Evolutionary conservation across 2,888 invertebrate genomes (phyloP), one percentile per base, ranked within the genome.

Genomic region (Parnassius glacialis): DNA sequence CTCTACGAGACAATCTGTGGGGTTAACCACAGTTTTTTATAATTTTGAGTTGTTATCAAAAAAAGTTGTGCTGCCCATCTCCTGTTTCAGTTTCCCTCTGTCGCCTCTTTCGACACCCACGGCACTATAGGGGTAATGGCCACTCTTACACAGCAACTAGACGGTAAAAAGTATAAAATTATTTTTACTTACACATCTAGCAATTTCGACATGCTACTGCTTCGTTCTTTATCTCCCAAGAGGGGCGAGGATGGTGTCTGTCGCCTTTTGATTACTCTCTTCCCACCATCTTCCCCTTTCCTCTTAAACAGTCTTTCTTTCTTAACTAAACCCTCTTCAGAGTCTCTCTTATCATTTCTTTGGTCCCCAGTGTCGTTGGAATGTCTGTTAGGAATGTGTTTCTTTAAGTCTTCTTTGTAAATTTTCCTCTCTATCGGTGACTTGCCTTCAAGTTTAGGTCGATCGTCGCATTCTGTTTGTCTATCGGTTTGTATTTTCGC

Each of bases 121-220:
- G 20, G 20, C 0, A 20, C 5, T 3, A 34, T 34, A 1, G 3
- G 5, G 5, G 5, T 34, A 34, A 34, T 34, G 34, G 34, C 3
- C 3, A 7, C 0, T 34, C 7, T 34, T 34, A 34, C 34, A 34
- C 34, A 3, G 34, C 7, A 3, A 34, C 7, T 3, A 34, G 0
- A 34, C 1, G 34, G 34, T 34, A 3, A 34, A 34, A 34, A 34
- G 5, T 34, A 34, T 7, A 34, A 34, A 34, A 48, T 48, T 12
- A 47, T 9, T 10, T n/a, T 12, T 62, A 87, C 90, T 88, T 52
- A 92, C 92, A 94, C 96, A 71, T 97, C 97, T 34, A 97, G 90
- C 58, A 97, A 80, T 70, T 97, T 93, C 10, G 97, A 97, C 94
- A 97, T 95, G 25, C 97, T 97, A 67, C 96, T 96, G 73, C 97